A percentile compares a stretch with the other conserved stretches of the same genome.
phyloP scores from a whole-genome alignment of 2,797 vertebrate species.

The Sebastes wilsoni region DNA sequence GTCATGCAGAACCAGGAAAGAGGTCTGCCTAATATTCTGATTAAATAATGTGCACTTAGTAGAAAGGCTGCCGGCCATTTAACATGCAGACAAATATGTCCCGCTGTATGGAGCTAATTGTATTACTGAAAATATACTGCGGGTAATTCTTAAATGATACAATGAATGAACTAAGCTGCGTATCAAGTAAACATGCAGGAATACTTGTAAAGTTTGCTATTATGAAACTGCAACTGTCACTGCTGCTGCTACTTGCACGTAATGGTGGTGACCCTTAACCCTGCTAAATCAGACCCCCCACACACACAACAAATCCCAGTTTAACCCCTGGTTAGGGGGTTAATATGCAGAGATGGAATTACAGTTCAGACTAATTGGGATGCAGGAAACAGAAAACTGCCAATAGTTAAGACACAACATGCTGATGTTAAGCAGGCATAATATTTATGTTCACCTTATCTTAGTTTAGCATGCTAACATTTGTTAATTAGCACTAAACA shows the following conservation, averaged over 20 bases:
- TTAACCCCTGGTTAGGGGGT: constrained; percentile 17
- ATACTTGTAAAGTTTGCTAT: neutral
- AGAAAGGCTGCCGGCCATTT: constrained; percentile 15
- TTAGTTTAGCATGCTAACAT: too few species aligned
- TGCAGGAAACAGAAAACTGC: neutral
- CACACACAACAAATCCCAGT: constrained; percentile 26
- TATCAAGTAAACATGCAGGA: neutral
- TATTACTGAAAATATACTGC: neutral
- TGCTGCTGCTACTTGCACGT: neutral
- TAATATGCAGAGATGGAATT: neutral
- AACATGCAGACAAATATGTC: constrained; percentile 21
- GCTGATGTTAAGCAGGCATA: too few species aligned
- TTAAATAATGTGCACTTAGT: constrained; percentile 33
- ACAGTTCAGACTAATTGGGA: neutral
- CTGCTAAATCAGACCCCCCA: constrained; percentile 12
- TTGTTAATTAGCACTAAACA: too few species aligned
- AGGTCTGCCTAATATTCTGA: constrained; percentile 21
- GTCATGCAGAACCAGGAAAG: constrained; percentile 34
- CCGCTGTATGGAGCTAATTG: neutral
- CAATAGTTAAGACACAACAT: too few species aligned
- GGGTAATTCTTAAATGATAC: neutral
- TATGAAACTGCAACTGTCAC: neutral
- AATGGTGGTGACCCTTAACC: constrained; percentile 19
- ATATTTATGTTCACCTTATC: too few species aligned
- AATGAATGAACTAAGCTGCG: neutral